Evolutionary conservation across 23 tunicate species (phyloP).

Genomic region (Botrylloides violaceus): DNA sequence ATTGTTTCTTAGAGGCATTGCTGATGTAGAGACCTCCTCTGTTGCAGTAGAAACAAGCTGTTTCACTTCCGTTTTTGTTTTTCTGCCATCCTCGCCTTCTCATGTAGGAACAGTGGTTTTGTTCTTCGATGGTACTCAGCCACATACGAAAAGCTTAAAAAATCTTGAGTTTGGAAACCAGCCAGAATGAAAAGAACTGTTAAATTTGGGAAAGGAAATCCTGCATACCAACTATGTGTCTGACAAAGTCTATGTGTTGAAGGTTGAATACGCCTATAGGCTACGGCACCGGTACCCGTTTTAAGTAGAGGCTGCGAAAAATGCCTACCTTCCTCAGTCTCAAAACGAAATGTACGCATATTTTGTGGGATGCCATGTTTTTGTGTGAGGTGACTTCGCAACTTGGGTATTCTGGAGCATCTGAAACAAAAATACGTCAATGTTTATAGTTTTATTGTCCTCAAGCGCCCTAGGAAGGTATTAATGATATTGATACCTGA

Average conservation of each 20-base stretch:
- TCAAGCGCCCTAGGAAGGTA: not conserved
- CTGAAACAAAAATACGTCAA: constrained; percentile 27
- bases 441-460: not conserved
- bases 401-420: constrained; percentile 65
- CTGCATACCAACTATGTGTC: too few relatives aligned
- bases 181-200: too few relatives aligned
- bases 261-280: too few relatives aligned
- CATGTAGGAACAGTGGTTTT: constrained; percentile 69
- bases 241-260: too few relatives aligned
- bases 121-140: constrained; percentile 40
- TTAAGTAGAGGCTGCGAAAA: too few relatives aligned
- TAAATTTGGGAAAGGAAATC: too few relatives aligned
- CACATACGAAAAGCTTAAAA: constrained; percentile 47
- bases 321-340: constrained; percentile 33
- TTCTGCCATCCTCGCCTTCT: constrained; percentile 85
- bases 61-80: constrained; percentile 67
- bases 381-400: constrained; percentile 56
- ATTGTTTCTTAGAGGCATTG: constrained; percentile 64
- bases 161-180: not conserved
- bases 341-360: constrained; percentile 27
- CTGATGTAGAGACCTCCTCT: constrained; percentile 80
- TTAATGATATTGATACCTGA: constrained; percentile 28
- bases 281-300: too few relatives aligned
- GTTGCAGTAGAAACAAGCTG: constrained; percentile 71
- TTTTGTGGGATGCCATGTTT: constrained; percentile 55